Conservation (phyloP, 2,888 invertebrate species). For the Polymixis lichenea region DNA sequence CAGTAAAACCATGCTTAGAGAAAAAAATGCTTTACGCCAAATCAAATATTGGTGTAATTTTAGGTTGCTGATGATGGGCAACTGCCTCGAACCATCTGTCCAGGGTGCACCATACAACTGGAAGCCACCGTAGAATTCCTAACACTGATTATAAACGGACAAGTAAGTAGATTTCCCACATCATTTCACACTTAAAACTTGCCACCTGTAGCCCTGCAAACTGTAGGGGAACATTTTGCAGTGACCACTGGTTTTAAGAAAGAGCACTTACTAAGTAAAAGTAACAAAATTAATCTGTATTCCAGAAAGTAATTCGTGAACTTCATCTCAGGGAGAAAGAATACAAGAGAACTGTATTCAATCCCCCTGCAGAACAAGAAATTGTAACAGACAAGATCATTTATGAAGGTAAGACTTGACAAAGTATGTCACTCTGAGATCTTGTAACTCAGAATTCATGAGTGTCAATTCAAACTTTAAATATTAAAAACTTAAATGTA, state of each 20-base stretch:
- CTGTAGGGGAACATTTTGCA: neutral
- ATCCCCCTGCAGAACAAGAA: conserved; percentile 70
- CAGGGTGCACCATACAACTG: conserved; percentile 94
- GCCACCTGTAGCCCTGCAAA: neutral
- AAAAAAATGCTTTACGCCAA: neutral
- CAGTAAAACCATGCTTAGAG: neutral
- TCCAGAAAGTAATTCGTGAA: conserved; percentile 85
- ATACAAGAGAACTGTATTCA: conserved; percentile 79
- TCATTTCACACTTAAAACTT: neutral
- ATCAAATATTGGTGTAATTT: conserved; percentile 59
- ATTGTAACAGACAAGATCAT: conserved; percentile 80
- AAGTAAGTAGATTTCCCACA: conserved; percentile 78
- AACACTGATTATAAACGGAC: conserved; percentile 93
- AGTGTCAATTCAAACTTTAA: neutral
- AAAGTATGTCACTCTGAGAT: neutral
- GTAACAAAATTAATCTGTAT: conserved; percentile 42
- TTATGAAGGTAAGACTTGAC: conserved; percentile 79
- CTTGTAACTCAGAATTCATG: neutral
- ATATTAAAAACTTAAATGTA: neutral
- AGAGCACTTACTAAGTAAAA: neutral
- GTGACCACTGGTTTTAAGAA: neutral
- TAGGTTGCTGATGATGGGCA: conserved; percentile 93
- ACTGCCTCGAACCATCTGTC: conserved; percentile 93
- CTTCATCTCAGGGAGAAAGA: conserved; percentile 82
- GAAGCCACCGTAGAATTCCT: conserved; percentile 94